phyloP scores from a whole-genome alignment of 2,888 invertebrate genomes.

The Apeira syringaria region DNA sequence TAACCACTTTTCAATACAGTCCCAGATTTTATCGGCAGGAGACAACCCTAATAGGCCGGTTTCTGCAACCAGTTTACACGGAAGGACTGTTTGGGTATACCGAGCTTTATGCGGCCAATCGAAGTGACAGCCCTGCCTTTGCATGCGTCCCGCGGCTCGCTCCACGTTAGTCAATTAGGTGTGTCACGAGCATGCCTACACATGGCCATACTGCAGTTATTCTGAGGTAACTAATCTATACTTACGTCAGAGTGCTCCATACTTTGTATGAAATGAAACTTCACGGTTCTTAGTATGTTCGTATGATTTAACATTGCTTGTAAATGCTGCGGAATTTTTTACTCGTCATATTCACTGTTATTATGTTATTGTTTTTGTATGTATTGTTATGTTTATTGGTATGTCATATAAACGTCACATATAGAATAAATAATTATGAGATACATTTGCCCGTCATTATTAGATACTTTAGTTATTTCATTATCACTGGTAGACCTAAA shows the following conservation, averaged over 20 bases:
- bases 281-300: neutral
- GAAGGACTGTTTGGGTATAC: constrained; percentile 72
- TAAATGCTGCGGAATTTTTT: too few relatives aligned
- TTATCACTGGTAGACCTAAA: too few relatives aligned
- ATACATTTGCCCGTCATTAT: too few relatives aligned
- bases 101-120: constrained; percentile 53
- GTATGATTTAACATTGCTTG: too few relatives aligned
- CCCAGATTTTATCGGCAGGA: constrained; percentile 28
- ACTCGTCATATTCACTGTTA: too few relatives aligned
- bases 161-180: constrained; percentile 55
- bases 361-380: too few relatives aligned
- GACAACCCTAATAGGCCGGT: constrained; percentile 46
- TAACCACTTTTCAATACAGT: constrained; percentile 32
- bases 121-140: constrained; percentile 60
- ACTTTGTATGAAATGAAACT: neutral
- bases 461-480: too few relatives aligned
- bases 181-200: constrained; percentile 39
- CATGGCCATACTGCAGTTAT: constrained; percentile 22
- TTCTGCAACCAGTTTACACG: constrained; percentile 64
- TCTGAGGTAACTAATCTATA: constrained; percentile 8
- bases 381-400: too few relatives aligned
- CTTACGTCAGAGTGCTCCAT: constrained; percentile 5
- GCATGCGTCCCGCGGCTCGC: constrained; percentile 46
- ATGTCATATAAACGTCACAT: too few relatives aligned
- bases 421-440: too few relatives aligned